Evolutionary conservation across 2,888 invertebrate species (phyloP), one percentile per base, ranked within the genome.

Genomic region (Arrhopalites spinosus): DNA sequence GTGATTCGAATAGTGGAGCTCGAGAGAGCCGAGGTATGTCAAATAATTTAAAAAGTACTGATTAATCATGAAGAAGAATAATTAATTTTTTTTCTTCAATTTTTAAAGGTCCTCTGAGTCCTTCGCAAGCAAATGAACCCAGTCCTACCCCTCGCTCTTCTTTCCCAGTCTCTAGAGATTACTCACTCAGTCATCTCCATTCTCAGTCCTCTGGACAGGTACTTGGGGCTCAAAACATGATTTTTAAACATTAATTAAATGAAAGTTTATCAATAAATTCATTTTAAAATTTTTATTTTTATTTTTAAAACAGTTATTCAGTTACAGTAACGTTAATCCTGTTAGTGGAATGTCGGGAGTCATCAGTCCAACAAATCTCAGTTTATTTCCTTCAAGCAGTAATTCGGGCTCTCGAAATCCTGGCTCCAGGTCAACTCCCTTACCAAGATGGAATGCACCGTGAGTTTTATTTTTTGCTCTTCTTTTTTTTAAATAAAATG

Each of bases 101-200:
- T n/a, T n/a, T n/a, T n/a, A n/a, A n/a, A n/a, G n/a, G 80, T 36
- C 80, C 82, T 67, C 74, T 83, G 68, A 83, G 83, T 77, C 83
- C 83, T 23, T 81, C 81, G 23, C 81, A 81, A 79, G 81, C 79
- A 74, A 81, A 80, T 74, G 82, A 82, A 67, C 73, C 69, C 15
- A 78, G 80, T 73, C 79, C 81, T 25, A 80, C 81, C 17, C 78
- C 81, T 61, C 73, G 83, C 70, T 82, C 82, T 75, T 85, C 86
- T 23, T 86, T 86, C 82, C 81, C 84, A 29, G 85, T 85, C 76
- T 87, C 88, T 78, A 86, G 90, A 78, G 93, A 93, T 85, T 93
- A 94, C 86, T 91, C 93, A 77, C 96, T 95, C 88, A 92, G 94
- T 86, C 96, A 96, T 87, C 96, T 95, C 88, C 96, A 96, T 86